A percentile compares a stretch with the other conserved stretches of the same genome.
Conservation (phyloP, 2,888 invertebrate species). For the Galeruca laticollis region DNA sequence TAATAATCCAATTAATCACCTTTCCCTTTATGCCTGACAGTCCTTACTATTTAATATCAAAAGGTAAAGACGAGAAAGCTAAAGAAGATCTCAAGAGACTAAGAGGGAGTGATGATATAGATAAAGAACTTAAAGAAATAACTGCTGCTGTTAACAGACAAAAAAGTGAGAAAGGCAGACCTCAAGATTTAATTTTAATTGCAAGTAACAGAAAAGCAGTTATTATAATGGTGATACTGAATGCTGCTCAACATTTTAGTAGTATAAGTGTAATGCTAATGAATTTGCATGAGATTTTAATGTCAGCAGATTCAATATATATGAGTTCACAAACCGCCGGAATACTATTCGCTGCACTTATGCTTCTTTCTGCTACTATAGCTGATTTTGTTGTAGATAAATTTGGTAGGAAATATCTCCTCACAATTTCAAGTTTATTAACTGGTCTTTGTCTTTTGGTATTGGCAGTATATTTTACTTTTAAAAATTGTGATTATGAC, state of each 20-base stretch:
- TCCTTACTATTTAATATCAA: constrained; percentile 62
- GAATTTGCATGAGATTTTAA: constrained; percentile 62
- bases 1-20: constrained; percentile 59
- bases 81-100: constrained; percentile 57
- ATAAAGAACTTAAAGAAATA: constrained; percentile 61
- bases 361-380: constrained; percentile 59
- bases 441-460: constrained; percentile 59
- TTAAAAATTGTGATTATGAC: constrained; percentile 56
- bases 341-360: constrained; percentile 60
- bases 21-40: constrained; percentile 60
- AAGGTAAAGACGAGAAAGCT: constrained; percentile 59
- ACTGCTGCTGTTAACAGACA: constrained; percentile 60
- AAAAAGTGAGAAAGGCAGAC: constrained; percentile 60
- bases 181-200: constrained; percentile 60
- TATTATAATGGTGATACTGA: constrained; percentile 62
- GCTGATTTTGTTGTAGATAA: constrained; percentile 61
- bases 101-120: constrained; percentile 55
- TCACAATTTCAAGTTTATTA: constrained; percentile 58
- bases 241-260: constrained; percentile 63
- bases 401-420: constrained; percentile 60
- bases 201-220: constrained; percentile 63
- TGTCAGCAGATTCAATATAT: constrained; percentile 58
- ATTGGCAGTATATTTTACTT: constrained; percentile 60
- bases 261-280: constrained; percentile 64
- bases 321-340: constrained; percentile 54